These are phyloP conservation scores for Gobio gobio DNA, from an alignment of 2,113 vertebrate genomes.

Conservation along the genomic window DNA sequence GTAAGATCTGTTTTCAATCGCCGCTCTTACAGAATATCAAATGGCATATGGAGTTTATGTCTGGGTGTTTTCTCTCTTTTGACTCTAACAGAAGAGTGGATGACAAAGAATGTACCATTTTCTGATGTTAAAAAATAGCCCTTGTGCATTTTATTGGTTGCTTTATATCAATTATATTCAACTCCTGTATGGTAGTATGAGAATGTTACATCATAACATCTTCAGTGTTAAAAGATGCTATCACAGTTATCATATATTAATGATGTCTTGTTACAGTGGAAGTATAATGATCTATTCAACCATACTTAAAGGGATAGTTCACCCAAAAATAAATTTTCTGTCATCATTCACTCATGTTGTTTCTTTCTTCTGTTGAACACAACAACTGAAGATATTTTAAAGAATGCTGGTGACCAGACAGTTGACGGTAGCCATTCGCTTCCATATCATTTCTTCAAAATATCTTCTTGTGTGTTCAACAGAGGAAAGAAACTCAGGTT, in stretches of 20 bases:
- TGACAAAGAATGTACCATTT: too few species aligned
- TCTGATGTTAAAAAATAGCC: neutral
- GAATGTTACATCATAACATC: neutral
- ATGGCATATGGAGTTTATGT: neutral
- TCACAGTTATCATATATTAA: neutral
- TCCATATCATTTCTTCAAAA: too few species aligned
- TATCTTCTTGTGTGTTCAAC: too few species aligned
- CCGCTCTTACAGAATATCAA: neutral
- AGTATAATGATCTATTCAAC: neutral
- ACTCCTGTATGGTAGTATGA: neutral
- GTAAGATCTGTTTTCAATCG: conserved; percentile 24
- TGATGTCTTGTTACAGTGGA: neutral
- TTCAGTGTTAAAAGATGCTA: neutral
- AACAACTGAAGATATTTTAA: too few species aligned
- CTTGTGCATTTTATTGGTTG: neutral
- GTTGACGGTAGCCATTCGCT: too few species aligned
- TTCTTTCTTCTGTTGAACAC: too few species aligned
- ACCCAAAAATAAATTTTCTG: too few species aligned
- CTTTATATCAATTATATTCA: neutral
- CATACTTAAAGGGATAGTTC: too few species aligned
- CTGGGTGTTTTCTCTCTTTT: neutral
- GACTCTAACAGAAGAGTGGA: neutral
- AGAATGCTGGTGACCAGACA: too few species aligned
- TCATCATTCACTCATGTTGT: too few species aligned
- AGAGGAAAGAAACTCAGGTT: too few species aligned